These are phyloP conservation scores for Ochropleura plecta DNA, from an alignment of 2,888 invertebrate genomes.

Conservation along the genomic window DNA sequence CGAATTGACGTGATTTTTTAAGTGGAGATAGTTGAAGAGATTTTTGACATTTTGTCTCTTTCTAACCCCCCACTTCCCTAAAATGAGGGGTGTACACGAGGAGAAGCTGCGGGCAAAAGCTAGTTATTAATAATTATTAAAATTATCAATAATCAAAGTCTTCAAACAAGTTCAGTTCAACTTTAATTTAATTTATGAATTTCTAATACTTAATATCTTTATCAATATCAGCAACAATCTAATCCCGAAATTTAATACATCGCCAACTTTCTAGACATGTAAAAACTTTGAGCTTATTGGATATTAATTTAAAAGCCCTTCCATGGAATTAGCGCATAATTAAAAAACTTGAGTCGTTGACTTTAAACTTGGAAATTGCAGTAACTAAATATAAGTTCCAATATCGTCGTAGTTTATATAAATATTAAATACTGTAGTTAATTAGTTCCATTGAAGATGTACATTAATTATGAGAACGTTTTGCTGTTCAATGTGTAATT, in stretches of 20 bases:
- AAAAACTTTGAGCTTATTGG: slow-evolving; percentile 67
- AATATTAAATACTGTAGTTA: slow-evolving; percentile 16
- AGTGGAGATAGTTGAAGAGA: no score
- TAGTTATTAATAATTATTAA: no score
- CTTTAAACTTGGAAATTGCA: slow-evolving; percentile 56
- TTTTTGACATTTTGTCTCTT: no score
- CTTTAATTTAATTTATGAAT: slow-evolving; percentile 32
- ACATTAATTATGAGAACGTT: slow-evolving; percentile 14
- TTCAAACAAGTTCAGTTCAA: slow-evolving; percentile 2
- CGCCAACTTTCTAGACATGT: slow-evolving; percentile 68
- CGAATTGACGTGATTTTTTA: no score
- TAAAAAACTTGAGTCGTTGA: slow-evolving; percentile 67
- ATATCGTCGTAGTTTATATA: slow-evolving; percentile 11
- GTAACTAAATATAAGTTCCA: slow-evolving; percentile 44
- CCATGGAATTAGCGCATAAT: slow-evolving; percentile 64
- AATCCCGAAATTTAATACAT: slow-evolving; percentile 47
- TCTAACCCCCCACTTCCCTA: no score
- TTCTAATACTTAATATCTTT: slow-evolving; percentile 19
- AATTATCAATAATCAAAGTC: background rate
- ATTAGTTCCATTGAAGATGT: slow-evolving; percentile 42
- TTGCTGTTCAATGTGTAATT: background rate
- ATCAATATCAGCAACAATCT: slow-evolving; percentile 35
- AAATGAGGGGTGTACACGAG: no score
- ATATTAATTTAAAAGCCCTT: slow-evolving; percentile 56
- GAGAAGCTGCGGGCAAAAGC: no score